Evolutionary conservation across 1,140 invertebrate species (phyloP), one percentile per base, ranked within the genome.

Genomic region (Caenorhabditis inopinata): DNA sequence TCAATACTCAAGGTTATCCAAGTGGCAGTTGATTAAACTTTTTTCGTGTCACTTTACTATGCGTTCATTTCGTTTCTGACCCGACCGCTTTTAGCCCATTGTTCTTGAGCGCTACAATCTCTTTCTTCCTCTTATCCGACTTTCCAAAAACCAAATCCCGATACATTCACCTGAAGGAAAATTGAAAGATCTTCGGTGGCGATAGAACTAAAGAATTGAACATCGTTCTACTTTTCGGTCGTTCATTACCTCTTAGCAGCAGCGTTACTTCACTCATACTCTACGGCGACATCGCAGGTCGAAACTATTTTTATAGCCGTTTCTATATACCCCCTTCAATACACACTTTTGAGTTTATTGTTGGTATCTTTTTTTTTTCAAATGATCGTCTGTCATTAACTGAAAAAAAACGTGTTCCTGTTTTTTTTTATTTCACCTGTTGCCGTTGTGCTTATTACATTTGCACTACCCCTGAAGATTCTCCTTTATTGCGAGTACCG

Each of bases 181-280:
- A 21, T 42, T 42, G 38, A 9, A 32, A 68, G 58, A 68, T 68
- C 58, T 68, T 0, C 32, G 3, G 9, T 14, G n/a, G 58, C 58
- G 58, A 68, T 68, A 42, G 58, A 68, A 68, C 38, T 68, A 32
- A 42, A 42, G 38, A 42, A 68, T 68, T 21, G 58, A 68, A 68
- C 58, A 32, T 68, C 7, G 58, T 68, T 68, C 58, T 68, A 68
- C 58, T 68, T 68, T 68, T 68, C 53, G 53, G 25, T 62, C 53
- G 58, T 68, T 68, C 58, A 68, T 68, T 68, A 68, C 58, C 58
- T 68, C 32, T 68, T 58, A 58, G 25, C 25, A 29, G 2, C 51
- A 68, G n/a, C 32, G 58, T 68, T 38, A n/a, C 58, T 38, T 68
- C 58, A 68, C 53, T 32, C 58, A 68, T 68, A 68, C 38, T 53